phyloP scores from a whole-genome alignment of 2,113 vertebrate genomes.

The Dromas ardeola region DNA sequence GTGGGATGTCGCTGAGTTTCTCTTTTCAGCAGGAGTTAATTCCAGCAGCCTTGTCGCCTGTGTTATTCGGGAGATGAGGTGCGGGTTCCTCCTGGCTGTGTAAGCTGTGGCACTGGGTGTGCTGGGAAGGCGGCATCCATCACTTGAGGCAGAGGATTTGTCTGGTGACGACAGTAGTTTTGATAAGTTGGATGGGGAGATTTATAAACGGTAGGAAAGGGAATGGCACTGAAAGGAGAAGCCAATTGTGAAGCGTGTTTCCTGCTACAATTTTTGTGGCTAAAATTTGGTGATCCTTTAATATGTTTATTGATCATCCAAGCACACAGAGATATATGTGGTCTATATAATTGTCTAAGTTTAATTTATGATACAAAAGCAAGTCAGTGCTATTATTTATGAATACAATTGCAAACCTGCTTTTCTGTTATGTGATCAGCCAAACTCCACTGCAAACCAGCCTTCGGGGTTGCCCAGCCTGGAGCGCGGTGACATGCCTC shows the following conservation, averaged over 20 bases:
- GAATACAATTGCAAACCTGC: background rate
- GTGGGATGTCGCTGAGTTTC: background rate
- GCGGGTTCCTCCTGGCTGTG: background rate
- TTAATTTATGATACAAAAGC: background rate
- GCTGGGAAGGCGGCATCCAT: accelerated
- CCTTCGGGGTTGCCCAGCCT: background rate
- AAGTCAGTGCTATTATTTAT: background rate
- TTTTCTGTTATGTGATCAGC: background rate
- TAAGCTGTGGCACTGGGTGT: background rate
- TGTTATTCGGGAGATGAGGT: background rate
- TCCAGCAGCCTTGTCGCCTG: background rate
- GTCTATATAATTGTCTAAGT: background rate
- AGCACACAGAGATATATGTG: background rate
- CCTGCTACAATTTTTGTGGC: background rate
- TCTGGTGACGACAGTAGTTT: background rate
- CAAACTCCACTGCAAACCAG: background rate
- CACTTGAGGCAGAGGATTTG: background rate
- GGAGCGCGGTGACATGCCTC: background rate
- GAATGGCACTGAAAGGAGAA: background rate
- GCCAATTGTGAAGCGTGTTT: background rate
- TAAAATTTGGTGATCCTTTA: background rate
- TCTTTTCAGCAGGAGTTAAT: background rate
- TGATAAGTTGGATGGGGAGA: background rate
- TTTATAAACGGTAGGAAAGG: background rate
- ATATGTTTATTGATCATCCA: background rate